phyloP scores from a whole-genome alignment of 2,797 vertebrate species.

The Mormyrus proboscirostris region DNA sequence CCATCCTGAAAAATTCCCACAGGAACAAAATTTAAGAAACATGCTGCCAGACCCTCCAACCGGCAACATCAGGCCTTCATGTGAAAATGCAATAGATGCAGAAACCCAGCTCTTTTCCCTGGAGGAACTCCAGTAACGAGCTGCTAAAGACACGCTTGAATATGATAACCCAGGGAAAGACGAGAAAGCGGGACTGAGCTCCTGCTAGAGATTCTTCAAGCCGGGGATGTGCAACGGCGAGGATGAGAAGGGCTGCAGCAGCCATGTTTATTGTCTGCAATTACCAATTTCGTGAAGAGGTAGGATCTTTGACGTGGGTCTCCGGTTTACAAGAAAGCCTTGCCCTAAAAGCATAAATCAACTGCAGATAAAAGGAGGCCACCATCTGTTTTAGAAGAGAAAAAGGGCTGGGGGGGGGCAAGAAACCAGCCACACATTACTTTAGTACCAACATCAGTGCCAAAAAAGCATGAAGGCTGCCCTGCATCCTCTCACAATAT shows the following conservation, averaged over 20 bases:
- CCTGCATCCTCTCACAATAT: conserved; percentile 17
- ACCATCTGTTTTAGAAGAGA: conserved; percentile 8
- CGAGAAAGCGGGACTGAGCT: neutral
- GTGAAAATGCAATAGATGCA: neutral
- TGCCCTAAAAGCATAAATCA: conserved; percentile 20
- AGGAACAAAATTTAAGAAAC: conserved; percentile 2
- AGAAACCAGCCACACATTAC: conserved; percentile 13
- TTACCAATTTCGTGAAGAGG: neutral
- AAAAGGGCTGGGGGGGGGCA: neutral
- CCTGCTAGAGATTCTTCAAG: neutral
- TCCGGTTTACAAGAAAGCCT: conserved; percentile 5
- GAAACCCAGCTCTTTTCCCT: neutral
- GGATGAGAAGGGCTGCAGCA: neutral
- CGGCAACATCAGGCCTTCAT: neutral
- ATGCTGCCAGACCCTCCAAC: neutral
- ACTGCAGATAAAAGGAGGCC: conserved; percentile 14
- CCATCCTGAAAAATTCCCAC: neutral
- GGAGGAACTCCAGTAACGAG: neutral
- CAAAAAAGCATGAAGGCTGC: conserved; percentile 9
- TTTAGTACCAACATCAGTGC: conserved; percentile 4
- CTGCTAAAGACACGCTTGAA: neutral
- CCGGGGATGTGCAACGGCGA: neutral
- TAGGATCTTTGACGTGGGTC: conserved; percentile 8
- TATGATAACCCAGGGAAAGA: neutral
- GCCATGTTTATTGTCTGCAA: conserved; percentile 2